These are phyloP conservation scores for Suillia variegata DNA, from an alignment of 2,888 invertebrate genomes.

Conservation along the genomic window DNA sequence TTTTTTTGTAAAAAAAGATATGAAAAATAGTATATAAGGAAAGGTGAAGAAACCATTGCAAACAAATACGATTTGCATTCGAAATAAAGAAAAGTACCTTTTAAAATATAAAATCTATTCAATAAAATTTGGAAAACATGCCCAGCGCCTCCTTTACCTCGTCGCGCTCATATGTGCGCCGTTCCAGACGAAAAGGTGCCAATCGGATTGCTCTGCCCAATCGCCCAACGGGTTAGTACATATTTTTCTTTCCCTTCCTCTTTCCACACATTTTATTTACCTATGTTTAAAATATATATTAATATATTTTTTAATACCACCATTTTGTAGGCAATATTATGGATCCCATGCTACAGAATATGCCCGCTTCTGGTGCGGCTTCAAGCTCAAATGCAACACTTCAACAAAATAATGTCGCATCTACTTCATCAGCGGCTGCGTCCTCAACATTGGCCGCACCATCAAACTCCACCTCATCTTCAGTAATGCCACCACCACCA, in stretches of 20 bases:
- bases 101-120: background rate
- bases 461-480: conserved; percentile 1
- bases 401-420: conserved; percentile 19
- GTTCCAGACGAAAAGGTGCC: conserved; percentile 89
- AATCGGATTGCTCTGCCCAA: conserved; percentile 70
- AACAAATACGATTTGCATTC: background rate
- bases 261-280: background rate
- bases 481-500: conserved; percentile 18
- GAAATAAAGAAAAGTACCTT: background rate
- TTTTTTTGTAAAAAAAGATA: too few relatives aligned
- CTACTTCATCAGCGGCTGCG: conserved; percentile 30
- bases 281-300: background rate
- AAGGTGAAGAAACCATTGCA: too few relatives aligned
- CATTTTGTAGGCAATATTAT: conserved; percentile 50
- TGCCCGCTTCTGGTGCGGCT: conserved; percentile 62
- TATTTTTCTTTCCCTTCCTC: too few relatives aligned
- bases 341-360: conserved; percentile 77
- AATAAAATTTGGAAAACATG: conserved; percentile 63
- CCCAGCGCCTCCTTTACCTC: conserved; percentile 95
- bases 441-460: conserved; percentile 26
- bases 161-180: conserved; percentile 88
- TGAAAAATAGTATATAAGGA: background rate
- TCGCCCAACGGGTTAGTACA: conserved; percentile 57
- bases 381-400: conserved; percentile 39
- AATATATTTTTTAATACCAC: background rate